Base-by-base conservation (phyloP, 2,888 invertebrate genomes). In the Hydropsyche betteni region DNA sequence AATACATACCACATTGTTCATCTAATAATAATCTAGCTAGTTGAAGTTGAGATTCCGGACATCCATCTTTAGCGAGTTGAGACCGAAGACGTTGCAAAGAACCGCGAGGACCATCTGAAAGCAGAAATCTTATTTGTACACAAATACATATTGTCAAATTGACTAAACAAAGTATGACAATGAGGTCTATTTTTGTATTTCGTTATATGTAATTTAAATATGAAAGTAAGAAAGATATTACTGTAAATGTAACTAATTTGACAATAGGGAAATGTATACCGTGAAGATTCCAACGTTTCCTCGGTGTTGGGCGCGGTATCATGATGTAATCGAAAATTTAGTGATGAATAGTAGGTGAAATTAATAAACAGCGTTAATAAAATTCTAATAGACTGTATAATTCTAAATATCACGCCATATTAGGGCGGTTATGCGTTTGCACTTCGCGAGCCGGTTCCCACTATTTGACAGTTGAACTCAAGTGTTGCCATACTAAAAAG, bases 21-120 rank as follows among this genome's bases (percentile, higher is more conserved):
- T 94, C 92, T 80, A 96, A 86, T 53, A 96, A 86, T 81, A 94
- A 92, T 82, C 94, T 94, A 3, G 95, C 96, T 76, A 96, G 86
- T 74, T 94, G 93, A 78, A 95, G 93, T 85, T 96, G 96, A 8
- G 95, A 94, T 82, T 95, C 95, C 0, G 94, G 93, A 83, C 95
- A 95, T 7, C 96, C 96, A 84, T 95, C 95, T 81, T 94, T 94
- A 0, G 96, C 96, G 79, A 96, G 85, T 82, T 94, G 94, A 81
- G 89, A 89, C 38, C 92, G 86, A 69, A 92, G 84, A 71, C 91
- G 85, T 82, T 89, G 88, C 74, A 92, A 84, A 69, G 91, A 91
- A 79, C 90, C 90, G 85, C 89, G 87, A 80, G 91, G 90, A 78
- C 91, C 90, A 87, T 91, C 92, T 92, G 58, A 44, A 71, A 53